These are phyloP conservation scores for human DNA, from an alignment of 2,113 vertebrate genomes.

Conservation along the genomic window DNA sequence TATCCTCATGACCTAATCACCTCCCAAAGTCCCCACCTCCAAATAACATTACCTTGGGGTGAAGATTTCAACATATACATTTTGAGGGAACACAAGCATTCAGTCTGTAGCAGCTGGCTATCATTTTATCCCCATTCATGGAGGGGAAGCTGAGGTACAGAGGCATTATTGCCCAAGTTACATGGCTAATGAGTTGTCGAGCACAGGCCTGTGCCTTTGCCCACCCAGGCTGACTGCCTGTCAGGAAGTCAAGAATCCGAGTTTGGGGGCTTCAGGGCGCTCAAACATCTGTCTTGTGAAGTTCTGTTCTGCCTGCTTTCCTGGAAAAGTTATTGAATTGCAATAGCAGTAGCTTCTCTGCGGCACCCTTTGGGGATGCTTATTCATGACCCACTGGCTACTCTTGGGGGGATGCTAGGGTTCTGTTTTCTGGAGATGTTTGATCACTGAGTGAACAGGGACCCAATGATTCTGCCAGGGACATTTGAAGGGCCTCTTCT, in stretches of 20 bases:
- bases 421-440: neutral
- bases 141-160: neutral
- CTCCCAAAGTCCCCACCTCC: neutral
- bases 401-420: neutral
- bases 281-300: neutral
- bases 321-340: neutral
- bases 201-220: no score
- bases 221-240: neutral
- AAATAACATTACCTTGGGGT: neutral
- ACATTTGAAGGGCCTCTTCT: neutral
- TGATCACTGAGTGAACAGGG: neutral
- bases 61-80: neutral
- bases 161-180: neutral
- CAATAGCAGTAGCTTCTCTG: neutral
- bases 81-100: no score
- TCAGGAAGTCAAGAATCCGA: neutral
- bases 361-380: neutral
- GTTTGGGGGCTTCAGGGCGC: neutral
- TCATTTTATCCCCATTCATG: neutral
- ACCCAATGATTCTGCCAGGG: neutral
- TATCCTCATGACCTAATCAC: neutral
- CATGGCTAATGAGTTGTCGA: neutral
- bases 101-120: neutral
- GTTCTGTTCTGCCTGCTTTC: neutral
- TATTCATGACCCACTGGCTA: neutral